Evolutionary conservation across 1,140 invertebrate genomes (phyloP).

Genomic region (Batillaria attramentaria): DNA sequence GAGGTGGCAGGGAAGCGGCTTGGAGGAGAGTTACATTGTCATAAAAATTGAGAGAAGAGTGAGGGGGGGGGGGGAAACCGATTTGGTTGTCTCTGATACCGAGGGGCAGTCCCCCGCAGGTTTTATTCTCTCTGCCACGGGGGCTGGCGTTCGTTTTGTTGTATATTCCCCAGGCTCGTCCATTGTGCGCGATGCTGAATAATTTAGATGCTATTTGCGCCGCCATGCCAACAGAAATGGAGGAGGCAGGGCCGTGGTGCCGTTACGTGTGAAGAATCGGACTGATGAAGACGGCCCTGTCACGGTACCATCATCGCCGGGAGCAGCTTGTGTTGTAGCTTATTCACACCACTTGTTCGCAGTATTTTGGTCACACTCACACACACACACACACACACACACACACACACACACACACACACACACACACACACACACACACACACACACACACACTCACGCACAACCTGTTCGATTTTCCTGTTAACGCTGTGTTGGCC

Average conservation of each 20-base stretch:
- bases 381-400: background rate
- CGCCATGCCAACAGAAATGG: background rate
- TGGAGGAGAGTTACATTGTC: no score
- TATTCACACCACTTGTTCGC: no score
- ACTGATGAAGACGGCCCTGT: no score
- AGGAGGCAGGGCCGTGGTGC: background rate
- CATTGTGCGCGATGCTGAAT: background rate
- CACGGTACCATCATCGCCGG: no score
- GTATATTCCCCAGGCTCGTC: background rate
- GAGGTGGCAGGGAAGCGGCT: no score
- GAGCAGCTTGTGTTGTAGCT: no score
- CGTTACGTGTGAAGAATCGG: no score
- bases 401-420: constrained; percentile 2
- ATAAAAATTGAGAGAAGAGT: no score
- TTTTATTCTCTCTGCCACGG: background rate
- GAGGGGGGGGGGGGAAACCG: no score
- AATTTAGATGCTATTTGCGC: constrained; percentile 9
- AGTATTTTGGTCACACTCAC: background rate
- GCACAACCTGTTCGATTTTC: background rate
- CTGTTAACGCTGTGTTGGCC: background rate
- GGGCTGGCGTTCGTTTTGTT: background rate
- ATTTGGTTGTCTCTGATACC: no score
- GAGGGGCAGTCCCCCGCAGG: no score
- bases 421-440: constrained; percentile 2
- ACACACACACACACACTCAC: background rate